phyloP scores from a whole-genome alignment of 1,140 invertebrate species.

The Lepidurus couesii region DNA sequence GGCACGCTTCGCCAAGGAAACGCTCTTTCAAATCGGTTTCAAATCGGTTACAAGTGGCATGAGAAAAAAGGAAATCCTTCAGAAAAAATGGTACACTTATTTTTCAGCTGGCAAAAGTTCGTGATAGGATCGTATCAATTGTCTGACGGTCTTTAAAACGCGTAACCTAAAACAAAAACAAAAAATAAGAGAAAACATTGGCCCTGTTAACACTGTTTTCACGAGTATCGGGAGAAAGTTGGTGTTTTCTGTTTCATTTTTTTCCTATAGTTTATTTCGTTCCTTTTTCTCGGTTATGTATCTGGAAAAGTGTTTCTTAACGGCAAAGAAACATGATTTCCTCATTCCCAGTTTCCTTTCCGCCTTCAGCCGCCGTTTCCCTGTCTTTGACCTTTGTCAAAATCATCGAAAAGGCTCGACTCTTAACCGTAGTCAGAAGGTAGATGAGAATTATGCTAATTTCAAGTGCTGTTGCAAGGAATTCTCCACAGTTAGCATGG shows the following conservation, averaged over 20 bases:
- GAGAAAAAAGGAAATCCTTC: background rate
- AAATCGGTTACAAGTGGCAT: background rate
- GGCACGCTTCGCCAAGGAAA: constrained; percentile 5
- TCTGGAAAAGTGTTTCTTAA: background rate
- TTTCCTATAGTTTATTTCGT: background rate
- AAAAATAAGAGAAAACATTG: too few relatives aligned
- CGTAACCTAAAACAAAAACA: too few relatives aligned
- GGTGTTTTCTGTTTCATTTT: background rate
- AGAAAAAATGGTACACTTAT: background rate
- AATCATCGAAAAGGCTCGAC: background rate
- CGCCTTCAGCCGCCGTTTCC: background rate
- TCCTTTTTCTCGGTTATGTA: background rate
- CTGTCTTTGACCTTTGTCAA: constrained; percentile 8
- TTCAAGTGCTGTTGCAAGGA: background rate
- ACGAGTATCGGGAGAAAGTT: background rate
- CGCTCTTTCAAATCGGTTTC: background rate
- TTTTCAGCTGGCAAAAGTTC: too few relatives aligned
- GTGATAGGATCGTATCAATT: too few relatives aligned
- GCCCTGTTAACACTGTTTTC: too few relatives aligned
- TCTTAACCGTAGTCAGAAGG: background rate
- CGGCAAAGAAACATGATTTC: background rate
- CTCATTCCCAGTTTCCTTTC: constrained; percentile 18
- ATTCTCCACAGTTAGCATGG: background rate
- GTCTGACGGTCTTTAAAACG: too few relatives aligned
- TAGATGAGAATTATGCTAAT: background rate